These are phyloP conservation scores for Garra rufa DNA, from an alignment of 2,113 vertebrate genomes.

Conservation along the genomic window DNA sequence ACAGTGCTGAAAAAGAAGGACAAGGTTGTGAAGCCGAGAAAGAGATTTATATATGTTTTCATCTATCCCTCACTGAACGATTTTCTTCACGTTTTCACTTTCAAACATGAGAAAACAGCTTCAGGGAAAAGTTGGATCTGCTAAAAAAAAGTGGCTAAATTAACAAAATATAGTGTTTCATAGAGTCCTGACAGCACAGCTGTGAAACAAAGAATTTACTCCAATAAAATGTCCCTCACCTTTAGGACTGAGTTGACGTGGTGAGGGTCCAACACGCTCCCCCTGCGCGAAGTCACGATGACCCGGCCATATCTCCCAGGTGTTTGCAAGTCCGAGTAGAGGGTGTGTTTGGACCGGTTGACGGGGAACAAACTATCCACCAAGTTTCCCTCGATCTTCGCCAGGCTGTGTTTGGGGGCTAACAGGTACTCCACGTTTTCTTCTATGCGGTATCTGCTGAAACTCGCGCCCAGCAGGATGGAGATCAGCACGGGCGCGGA, in stretches of 20 bases:
- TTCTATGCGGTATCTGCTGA: slow-evolving; percentile 95
- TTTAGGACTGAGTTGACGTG: slow-evolving; percentile 89
- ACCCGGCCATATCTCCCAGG: slow-evolving; percentile 93
- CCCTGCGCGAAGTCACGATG: slow-evolving; percentile 89
- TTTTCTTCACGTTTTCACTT: not conserved
- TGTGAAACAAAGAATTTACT: not conserved
- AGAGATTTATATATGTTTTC: not conserved
- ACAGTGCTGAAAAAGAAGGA: not conserved
- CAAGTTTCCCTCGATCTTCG: slow-evolving; percentile 96
- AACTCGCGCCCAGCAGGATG: slow-evolving; percentile 94
- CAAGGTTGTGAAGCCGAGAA: not conserved
- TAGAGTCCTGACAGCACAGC: not conserved
- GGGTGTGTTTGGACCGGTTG: slow-evolving; percentile 94
- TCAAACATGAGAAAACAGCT: not conserved
- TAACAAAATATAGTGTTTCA: not conserved
- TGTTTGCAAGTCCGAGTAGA: slow-evolving; percentile 96
- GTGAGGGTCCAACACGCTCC: slow-evolving; percentile 91
- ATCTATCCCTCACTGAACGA: not conserved
- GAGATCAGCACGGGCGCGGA: slow-evolving; percentile 93
- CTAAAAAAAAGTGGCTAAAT: not conserved
- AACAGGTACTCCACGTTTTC: slow-evolving; percentile 93
- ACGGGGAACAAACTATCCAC: slow-evolving; percentile 96
- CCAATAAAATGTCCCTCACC: slow-evolving; percentile 70
- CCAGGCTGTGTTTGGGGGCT: slow-evolving; percentile 95
- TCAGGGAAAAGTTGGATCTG: not conserved